Conservation (phyloP, 2,113 vertebrate species). For the Cheilinus undulatus region DNA sequence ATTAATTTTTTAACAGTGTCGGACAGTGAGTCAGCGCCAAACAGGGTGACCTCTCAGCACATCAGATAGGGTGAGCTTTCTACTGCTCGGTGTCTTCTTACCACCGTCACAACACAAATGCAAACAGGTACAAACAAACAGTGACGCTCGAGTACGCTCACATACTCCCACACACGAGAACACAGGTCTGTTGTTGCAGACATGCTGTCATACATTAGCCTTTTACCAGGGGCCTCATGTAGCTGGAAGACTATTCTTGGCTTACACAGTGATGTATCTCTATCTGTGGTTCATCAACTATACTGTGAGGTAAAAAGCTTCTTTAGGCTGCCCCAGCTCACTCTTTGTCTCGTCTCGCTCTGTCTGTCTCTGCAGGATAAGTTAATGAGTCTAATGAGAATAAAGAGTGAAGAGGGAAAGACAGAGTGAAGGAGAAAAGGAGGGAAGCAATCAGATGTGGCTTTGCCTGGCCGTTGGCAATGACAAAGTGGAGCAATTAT, state of each 20-base stretch:
- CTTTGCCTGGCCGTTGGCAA: conserved; percentile 70
- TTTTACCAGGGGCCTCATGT: conserved; percentile 21
- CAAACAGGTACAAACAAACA: conserved; percentile 31
- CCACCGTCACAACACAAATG: conserved; percentile 30
- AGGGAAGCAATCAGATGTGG: conserved; percentile 63
- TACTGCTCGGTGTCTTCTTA: conserved; percentile 60
- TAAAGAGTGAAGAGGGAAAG: conserved; percentile 47
- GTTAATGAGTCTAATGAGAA: conserved; percentile 77
- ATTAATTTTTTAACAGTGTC: conserved; percentile 58
- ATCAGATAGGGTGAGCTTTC: conserved; percentile 34
- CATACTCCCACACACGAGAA: neutral
- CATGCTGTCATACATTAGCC: conserved; percentile 36
- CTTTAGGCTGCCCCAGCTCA: conserved; percentile 1
- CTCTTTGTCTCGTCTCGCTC: conserved; percentile 40
- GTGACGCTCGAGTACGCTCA: neutral
- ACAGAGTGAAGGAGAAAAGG: conserved; percentile 26
- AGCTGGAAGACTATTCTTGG: conserved; percentile 22
- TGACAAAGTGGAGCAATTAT: conserved; percentile 82
- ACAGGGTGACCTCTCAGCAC: conserved; percentile 42
- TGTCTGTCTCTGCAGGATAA: conserved; percentile 60
- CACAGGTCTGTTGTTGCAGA: conserved; percentile 35
- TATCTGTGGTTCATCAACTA: conserved; percentile 17
- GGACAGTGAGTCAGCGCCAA: conserved; percentile 61
- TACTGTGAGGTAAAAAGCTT: neutral
- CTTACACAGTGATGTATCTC: conserved; percentile 12